phyloP scores from a whole-genome alignment of 2,113 vertebrate species.

The Anser cygnoides region DNA sequence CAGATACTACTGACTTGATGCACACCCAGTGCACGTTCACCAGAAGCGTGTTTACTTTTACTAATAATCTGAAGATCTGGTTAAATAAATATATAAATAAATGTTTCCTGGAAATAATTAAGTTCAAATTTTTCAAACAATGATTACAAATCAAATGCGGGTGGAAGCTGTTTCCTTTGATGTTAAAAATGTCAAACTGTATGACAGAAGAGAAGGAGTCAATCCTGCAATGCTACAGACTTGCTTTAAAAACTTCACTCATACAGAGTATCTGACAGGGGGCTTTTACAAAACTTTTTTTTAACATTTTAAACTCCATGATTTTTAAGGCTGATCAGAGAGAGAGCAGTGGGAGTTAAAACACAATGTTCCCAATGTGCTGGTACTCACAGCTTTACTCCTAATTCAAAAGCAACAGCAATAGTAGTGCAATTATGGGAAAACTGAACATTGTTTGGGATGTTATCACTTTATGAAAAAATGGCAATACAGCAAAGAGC shows the following conservation, averaged over 20 bases:
- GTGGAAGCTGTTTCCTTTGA: neutral
- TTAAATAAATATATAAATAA: neutral
- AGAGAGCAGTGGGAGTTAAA: neutral
- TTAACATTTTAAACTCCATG: neutral
- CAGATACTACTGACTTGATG: neutral
- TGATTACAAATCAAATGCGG: rapidly evolving
- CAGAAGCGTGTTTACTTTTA: neutral
- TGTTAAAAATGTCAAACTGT: rapidly evolving
- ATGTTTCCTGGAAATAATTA: neutral
- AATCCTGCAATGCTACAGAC: neutral
- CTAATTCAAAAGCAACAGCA: neutral
- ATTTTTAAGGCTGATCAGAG: neutral
- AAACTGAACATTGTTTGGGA: neutral
- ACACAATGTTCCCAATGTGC: neutral
- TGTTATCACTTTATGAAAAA: neutral
- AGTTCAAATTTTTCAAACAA: neutral
- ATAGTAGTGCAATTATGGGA: neutral
- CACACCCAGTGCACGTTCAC: neutral
- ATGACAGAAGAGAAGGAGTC: neutral
- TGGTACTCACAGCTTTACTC: neutral
- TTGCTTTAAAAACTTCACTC: neutral
- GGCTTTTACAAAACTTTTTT: neutral
- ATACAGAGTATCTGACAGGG: neutral
- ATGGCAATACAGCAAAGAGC: neutral
- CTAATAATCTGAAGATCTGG: neutral